A percentile compares a stretch with the other conserved stretches of the same genome.
phyloP scores from a whole-genome alignment of 2,113 vertebrate species.

The Egretta garzetta region DNA sequence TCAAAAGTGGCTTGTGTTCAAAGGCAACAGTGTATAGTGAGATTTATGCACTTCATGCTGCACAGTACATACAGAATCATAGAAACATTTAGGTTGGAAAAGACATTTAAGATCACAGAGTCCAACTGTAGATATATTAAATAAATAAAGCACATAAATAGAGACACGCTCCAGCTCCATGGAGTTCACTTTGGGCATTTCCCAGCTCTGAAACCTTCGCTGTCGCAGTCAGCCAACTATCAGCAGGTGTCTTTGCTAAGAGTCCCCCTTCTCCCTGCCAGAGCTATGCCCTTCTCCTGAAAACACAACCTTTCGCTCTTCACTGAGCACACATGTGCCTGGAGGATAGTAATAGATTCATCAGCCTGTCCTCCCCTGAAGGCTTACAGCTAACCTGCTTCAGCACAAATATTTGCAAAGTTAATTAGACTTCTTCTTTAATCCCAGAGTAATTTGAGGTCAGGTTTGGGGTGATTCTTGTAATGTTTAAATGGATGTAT shows the following conservation, averaged over 20 bases:
- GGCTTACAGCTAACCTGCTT: background rate
- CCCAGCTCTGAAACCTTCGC: background rate
- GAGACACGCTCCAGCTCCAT: rapidly evolving
- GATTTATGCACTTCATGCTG: background rate
- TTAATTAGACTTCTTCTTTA: constrained; percentile 6
- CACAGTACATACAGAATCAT: background rate
- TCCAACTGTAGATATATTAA: background rate
- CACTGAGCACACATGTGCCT: background rate
- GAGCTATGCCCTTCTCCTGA: background rate
- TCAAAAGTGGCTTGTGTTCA: background rate
- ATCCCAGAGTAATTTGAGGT: background rate
- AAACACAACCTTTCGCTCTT: background rate
- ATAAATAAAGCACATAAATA: background rate
- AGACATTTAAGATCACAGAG: background rate
- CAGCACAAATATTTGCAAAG: constrained; percentile 37
- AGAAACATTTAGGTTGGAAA: background rate
- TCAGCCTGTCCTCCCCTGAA: background rate
- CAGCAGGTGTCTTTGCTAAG: background rate
- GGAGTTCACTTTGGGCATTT: background rate
- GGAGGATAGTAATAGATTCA: background rate
- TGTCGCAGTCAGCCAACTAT: background rate
- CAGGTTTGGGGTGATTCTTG: background rate
- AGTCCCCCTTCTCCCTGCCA: background rate
- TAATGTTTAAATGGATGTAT: background rate
- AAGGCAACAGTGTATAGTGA: background rate